phyloP scores from a whole-genome alignment of 2,888 invertebrate species.

The Sericinus montela region DNA sequence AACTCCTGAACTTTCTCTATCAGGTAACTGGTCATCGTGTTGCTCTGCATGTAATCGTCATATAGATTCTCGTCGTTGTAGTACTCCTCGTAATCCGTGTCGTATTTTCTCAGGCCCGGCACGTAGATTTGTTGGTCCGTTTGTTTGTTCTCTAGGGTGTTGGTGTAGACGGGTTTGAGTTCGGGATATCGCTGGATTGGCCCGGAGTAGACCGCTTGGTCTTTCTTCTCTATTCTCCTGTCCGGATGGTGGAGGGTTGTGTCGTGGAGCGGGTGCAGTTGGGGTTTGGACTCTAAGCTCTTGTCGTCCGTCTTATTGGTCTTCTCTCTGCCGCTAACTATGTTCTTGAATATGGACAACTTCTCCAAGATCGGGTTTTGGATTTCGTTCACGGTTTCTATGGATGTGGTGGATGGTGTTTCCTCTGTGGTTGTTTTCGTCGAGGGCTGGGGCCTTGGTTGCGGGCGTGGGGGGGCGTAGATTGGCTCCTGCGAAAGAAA shows the following conservation, averaged over 20 bases:
- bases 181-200: slow-evolving; percentile 39
- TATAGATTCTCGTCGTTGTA: slow-evolving; percentile 65
- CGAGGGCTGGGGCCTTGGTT: slow-evolving; percentile 9
- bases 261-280: slow-evolving; percentile 62
- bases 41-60: slow-evolving; percentile 71
- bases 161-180: slow-evolving; percentile 59
- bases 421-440: slow-evolving; percentile 24
- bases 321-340: slow-evolving; percentile 43
- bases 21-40: slow-evolving; percentile 67
- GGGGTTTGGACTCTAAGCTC: slow-evolving; percentile 46
- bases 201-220: slow-evolving; percentile 47
- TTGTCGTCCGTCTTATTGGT: slow-evolving; percentile 31
- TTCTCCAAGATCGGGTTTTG: slow-evolving; percentile 51
- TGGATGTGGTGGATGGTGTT: slow-evolving; percentile 22
- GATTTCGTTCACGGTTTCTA: slow-evolving; percentile 43
- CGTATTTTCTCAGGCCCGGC: slow-evolving; percentile 38
- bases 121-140: slow-evolving; percentile 20
- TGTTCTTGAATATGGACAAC: slow-evolving; percentile 59
- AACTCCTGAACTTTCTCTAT: slow-evolving; percentile 74
- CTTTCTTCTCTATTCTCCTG: slow-evolving; percentile 64
- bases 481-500: slow-evolving; percentile 49
- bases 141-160: slow-evolving; percentile 35
- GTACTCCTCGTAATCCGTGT: slow-evolving; percentile 53
- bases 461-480: slow-evolving; percentile 36
- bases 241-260: slow-evolving; percentile 44